These are phyloP conservation scores for Holothuria leucospilota DNA, from an alignment of 53 echinoderm and acorn worm genomes.

Conservation along the genomic window DNA sequence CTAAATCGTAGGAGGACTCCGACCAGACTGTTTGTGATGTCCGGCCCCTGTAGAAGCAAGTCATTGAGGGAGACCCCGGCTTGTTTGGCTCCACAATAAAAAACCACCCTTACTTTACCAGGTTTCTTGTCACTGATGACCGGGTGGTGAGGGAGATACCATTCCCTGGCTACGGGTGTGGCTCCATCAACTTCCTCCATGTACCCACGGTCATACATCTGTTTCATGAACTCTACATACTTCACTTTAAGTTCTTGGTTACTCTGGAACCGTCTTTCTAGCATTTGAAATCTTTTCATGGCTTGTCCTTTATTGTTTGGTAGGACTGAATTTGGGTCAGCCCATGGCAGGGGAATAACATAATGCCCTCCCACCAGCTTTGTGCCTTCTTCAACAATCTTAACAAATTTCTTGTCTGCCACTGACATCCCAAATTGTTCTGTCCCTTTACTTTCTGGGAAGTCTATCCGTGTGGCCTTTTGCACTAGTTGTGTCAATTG, in stretches of 20 bases:
- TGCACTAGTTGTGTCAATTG: constrained; percentile 5
- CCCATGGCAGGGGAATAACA: constrained; percentile 49
- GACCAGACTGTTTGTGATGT: constrained; percentile 46
- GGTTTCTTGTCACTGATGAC: constrained; percentile 43
- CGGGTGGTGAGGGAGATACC: constrained; percentile 32
- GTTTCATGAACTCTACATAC: constrained; percentile 43
- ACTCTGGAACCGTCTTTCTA: constrained; percentile 37
- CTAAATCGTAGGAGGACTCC: constrained; percentile 35
- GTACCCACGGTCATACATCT: constrained; percentile 32
- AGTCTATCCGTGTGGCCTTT: constrained; percentile 53
- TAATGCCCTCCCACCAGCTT: constrained; percentile 50
- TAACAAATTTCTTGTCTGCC: constrained; percentile 45
- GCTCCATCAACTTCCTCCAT: constrained; percentile 42
- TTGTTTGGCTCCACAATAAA: constrained; percentile 53
- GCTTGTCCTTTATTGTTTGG: constrained; percentile 45
- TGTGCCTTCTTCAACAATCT: constrained; percentile 36
- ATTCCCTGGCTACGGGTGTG: neutral
- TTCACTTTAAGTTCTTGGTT: constrained; percentile 34
- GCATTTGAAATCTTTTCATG: constrained; percentile 35
- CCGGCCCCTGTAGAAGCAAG: constrained; percentile 51
- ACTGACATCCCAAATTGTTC: no score
- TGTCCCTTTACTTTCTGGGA: constrained; percentile 44
- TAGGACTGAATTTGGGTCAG: constrained; percentile 41
- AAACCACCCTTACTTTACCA: constrained; percentile 46
- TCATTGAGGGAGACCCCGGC: constrained; percentile 47